A percentile compares a stretch with the other conserved stretches of the same genome.
These are phyloP conservation scores for Euphydryas editha DNA, from an alignment of 2,888 invertebrate species.

Conservation along the genomic window DNA sequence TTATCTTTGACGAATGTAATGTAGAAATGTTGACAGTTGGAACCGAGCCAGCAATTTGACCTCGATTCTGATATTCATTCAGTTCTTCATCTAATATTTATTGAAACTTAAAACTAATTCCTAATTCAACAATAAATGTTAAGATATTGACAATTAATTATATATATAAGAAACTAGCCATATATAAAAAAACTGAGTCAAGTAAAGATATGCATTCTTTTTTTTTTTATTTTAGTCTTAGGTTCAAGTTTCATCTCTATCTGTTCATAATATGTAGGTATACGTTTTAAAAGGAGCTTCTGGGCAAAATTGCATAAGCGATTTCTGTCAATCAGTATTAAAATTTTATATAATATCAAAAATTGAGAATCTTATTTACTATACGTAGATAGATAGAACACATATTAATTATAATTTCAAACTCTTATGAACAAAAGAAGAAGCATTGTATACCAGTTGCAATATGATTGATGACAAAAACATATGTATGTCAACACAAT, in stretches of 20 bases:
- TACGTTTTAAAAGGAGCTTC: too few relatives aligned
- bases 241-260: background rate
- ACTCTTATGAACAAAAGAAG: too few relatives aligned
- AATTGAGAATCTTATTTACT: background rate
- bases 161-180: too few relatives aligned
- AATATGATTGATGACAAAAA: too few relatives aligned
- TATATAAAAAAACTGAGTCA: too few relatives aligned
- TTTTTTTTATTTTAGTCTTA: too few relatives aligned
- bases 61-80: conserved; percentile 17
- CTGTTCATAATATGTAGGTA: too few relatives aligned
- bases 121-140: background rate
- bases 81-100: conserved; percentile 12
- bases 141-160: too few relatives aligned
- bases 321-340: background rate
- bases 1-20: conserved; percentile 26
- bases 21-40: conserved; percentile 28
- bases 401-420: background rate
- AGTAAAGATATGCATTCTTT: too few relatives aligned
- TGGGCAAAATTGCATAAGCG: too few relatives aligned
- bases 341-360: background rate
- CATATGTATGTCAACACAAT: too few relatives aligned
- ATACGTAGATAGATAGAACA: background rate
- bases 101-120: conserved; percentile 7
- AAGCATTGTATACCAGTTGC: too few relatives aligned
- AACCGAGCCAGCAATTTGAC: conserved; percentile 18